Percentiles rank a stretch among this genome's conserved stretches.
These are phyloP conservation scores for Oxytorus armatus DNA, from an alignment of 2,888 invertebrate species.

Conservation along the genomic window DNA sequence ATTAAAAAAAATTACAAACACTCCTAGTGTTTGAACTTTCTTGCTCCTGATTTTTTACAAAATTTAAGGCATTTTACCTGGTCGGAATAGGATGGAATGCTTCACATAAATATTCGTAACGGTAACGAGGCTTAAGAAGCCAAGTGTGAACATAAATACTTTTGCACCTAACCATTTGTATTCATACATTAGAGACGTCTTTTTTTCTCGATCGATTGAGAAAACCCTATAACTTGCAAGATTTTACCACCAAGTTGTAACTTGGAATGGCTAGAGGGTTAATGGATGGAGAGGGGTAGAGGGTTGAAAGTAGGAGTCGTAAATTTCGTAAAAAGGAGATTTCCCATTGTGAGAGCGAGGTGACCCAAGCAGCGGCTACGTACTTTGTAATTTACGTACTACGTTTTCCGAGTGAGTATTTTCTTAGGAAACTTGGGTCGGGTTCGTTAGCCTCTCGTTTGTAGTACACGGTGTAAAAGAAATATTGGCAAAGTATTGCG, in stretches of 20 bases:
- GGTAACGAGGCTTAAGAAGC: slow-evolving; percentile 15
- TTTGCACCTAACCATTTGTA: slow-evolving; percentile 42
- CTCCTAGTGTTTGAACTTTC: too few species aligned
- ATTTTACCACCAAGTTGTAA: slow-evolving; percentile 44
- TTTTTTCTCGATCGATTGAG: slow-evolving; percentile 52
- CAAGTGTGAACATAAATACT: slow-evolving; percentile 44
- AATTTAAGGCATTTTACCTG: too few species aligned
- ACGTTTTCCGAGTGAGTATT: slow-evolving; percentile 25
- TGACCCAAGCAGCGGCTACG: slow-evolving; percentile 6
- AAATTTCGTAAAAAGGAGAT: slow-evolving; percentile 50
- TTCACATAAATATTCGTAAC: too few species aligned
- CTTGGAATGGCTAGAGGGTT: slow-evolving; percentile 24
- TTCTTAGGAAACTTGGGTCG: slow-evolving; percentile 18
- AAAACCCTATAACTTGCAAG: slow-evolving; percentile 47
- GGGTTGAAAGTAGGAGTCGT: slow-evolving; percentile 51
- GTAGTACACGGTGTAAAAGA: not conserved
- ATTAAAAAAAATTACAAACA: too few species aligned
- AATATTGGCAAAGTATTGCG: slow-evolving; percentile 11
- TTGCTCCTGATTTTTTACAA: too few species aligned
- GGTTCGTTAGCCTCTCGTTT: not conserved
- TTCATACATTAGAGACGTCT: slow-evolving; percentile 41
- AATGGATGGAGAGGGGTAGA: slow-evolving; percentile 10
- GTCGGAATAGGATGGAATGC: too few species aligned
- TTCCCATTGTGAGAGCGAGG: slow-evolving; percentile 19
- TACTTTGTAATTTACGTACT: slow-evolving; percentile 51